These are phyloP conservation scores for Arion vulgaris DNA, from an alignment of 1,140 invertebrate species.

Conservation along the genomic window DNA sequence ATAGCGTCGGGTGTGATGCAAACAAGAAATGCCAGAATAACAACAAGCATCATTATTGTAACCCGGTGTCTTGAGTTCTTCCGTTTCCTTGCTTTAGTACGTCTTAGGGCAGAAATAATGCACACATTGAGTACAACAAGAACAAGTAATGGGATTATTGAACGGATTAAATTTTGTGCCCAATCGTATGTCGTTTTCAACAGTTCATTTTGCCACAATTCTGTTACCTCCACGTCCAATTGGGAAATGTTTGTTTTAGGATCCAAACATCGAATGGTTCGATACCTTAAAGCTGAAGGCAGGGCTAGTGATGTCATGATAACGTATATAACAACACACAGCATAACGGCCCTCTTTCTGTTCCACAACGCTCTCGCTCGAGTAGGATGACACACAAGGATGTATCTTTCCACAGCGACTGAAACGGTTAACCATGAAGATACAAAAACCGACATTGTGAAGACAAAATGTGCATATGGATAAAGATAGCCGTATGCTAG, in stretches of 20 bases:
- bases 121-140: slow-evolving; percentile 77
- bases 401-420: slow-evolving; percentile 95
- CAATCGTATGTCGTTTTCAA: slow-evolving; percentile 79
- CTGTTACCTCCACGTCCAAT: slow-evolving; percentile 58
- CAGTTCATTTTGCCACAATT: slow-evolving; percentile 73
- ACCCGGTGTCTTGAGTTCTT: slow-evolving; percentile 74
- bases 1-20: slow-evolving; percentile 83
- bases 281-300: slow-evolving; percentile 63
- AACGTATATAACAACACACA: slow-evolving; percentile 54
- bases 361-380: slow-evolving; percentile 89
- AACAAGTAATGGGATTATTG: slow-evolving; percentile 75
- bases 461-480: slow-evolving; percentile 70
- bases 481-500: slow-evolving; percentile 62
- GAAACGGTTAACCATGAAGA: slow-evolving; percentile 94
- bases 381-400: slow-evolving; percentile 94
- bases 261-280: slow-evolving; percentile 48
- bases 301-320: slow-evolving; percentile 59
- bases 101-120: slow-evolving; percentile 79
- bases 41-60: slow-evolving; percentile 83
- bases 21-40: slow-evolving; percentile 82
- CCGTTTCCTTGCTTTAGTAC: slow-evolving; percentile 56
- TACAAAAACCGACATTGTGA: slow-evolving; percentile 64
- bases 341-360: slow-evolving; percentile 49
- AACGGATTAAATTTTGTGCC: slow-evolving; percentile 78
- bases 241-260: slow-evolving; percentile 38